Conservation (phyloP, 1,140 invertebrate genomes). For the Phocides pigmalion region DNA sequence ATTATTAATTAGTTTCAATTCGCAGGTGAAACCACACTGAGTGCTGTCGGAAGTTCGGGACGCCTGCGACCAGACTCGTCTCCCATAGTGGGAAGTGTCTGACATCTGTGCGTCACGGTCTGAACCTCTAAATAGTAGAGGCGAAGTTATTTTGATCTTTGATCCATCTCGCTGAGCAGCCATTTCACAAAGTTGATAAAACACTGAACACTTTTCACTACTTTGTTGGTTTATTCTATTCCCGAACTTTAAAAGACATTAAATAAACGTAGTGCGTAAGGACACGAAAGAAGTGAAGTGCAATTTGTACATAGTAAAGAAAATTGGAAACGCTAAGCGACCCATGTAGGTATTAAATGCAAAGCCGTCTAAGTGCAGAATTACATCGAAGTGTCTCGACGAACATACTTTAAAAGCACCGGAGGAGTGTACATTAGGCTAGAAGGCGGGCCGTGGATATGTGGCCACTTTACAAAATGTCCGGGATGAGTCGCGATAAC, state of each 20-base stretch:
- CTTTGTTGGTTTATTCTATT: constrained; percentile 41
- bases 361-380: constrained; percentile 65
- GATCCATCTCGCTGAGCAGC: constrained; percentile 13
- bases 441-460: constrained; percentile 61
- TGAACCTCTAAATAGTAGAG: constrained; percentile 37
- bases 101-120: constrained; percentile 34
- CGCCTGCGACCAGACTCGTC: constrained; percentile 14
- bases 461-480: constrained; percentile 81
- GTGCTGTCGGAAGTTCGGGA: constrained; percentile 45
- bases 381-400: constrained; percentile 53
- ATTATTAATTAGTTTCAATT: constrained; percentile 6
- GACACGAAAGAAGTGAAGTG: constrained; percentile 17
- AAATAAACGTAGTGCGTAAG: constrained; percentile 5
- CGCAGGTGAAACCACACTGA: constrained; percentile 77
- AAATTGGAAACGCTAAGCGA: constrained; percentile 37
- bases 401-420: constrained; percentile 62
- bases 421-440: constrained; percentile 64
- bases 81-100: constrained; percentile 3
- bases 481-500: constrained; percentile 80
- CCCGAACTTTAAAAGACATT: constrained; percentile 20
- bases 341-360: constrained; percentile 39
- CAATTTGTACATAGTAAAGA: constrained; percentile 33
- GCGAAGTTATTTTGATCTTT: constrained; percentile 35
- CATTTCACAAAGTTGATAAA: constrained; percentile 7
- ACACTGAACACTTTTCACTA: constrained; percentile 25